Base-by-base conservation (phyloP, 2,113 vertebrate genomes). In the Formicarius rufipectus region DNA sequence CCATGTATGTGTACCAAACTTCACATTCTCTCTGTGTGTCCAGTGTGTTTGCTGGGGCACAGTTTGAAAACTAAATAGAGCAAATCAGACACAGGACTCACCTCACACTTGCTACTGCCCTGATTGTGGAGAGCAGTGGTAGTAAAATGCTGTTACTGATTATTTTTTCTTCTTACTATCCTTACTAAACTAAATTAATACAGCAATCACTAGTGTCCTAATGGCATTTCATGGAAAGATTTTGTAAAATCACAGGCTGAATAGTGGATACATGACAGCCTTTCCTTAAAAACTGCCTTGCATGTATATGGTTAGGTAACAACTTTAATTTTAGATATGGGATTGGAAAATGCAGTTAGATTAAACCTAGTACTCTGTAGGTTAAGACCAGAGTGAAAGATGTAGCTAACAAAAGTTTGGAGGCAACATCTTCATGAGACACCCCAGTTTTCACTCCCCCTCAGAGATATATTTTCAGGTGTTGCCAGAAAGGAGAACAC, bases 381-480 rank as follows among this genome's bases (percentile, higher is more conserved):
- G 60, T 81, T 89, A 94, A 84, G 68, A 67, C 14, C 28, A 75
- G 60, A 87, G 72, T 88, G 76, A 90, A 92, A 40, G 52, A 81
- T 56, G 16, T 33, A 84, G 37, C 73, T 89, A 78, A 47, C 73
- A 73, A 72, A 79, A 92, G 47, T 87, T 85, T 81, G 73, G 44
- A 86, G 56, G 47, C 77, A 84, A 56, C 55, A 88, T 91, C 85
- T 94, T 84, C 53, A 49, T 92, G 86, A 95, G 91, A 72, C 52
- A 82, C 60, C 69, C 56, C 62, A 68, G 76, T 95, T 94, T 84
- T 94, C 64, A 58, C 52, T 92, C 60, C 42, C 14, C 58, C 64
- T 95, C 73, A 68, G 68, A 88, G 42, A 52, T 84, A 47, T 87
- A 72, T 94, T 95, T 95, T 82, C 87, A 84, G 64, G 56, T 94